Base-by-base conservation (phyloP, 2,113 vertebrate species). In the Thunnus maccoyii region DNA sequence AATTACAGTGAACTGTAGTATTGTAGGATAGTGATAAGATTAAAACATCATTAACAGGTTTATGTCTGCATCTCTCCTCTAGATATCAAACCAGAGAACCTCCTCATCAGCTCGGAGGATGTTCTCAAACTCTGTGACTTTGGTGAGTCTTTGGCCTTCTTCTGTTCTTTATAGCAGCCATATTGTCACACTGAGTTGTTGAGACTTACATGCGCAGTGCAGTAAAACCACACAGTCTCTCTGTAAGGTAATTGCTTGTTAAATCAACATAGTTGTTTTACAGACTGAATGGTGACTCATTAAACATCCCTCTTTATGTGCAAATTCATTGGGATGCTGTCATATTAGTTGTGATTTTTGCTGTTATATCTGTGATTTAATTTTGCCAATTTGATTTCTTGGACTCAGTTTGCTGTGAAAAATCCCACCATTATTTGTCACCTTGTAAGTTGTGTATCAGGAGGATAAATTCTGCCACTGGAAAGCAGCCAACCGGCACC, bases 61-160 rank as follows among this genome's bases (percentile, higher is more conserved):
- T 71, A 44, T 46, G 3, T 51, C 27, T 82, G 9, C 30, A 1
- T 89, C 55, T 86, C 93, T 75, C 16, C 30, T 61, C 3, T 88
- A 99, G 98, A 99, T 94, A 99, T 99, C 92, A 99, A 99, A 88
- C 98, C 98, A 77, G 98, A 99, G 93, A 99, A 99, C 94, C 98
- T 99, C 62, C 96, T 99, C 92, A 99, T 99, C 96, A 98, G 98
- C 94, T 96, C 97, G 65, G 96, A 96, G 86, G 98, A 99, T 84
- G 93, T 99, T 93, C 96, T 99, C 89, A 99, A 99, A 94, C 91
- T 99, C 27, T 99, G 98, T 76, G 98, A 99, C 90, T 99, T 99
- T 20, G 98, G 98, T 99, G 94, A 98, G 98, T 90, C 16, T 66
- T 77, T 65, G 47, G 6, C 47, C n/a, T 32, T 36, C 6, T 30